Evolutionary conservation across 2,113 vertebrate genomes (phyloP).

Genomic region (Callionymus lyra): DNA sequence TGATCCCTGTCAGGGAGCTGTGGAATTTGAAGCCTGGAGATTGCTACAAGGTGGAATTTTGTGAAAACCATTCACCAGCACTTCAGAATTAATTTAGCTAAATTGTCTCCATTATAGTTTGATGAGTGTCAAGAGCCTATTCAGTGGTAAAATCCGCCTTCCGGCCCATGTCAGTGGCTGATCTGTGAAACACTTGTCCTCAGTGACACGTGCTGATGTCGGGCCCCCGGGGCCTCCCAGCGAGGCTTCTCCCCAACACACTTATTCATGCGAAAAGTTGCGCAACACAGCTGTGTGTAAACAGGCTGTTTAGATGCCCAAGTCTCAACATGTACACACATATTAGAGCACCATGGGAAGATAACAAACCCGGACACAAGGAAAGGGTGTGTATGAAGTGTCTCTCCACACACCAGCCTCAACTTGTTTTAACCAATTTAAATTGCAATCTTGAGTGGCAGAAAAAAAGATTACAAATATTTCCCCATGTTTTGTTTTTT

Average conservation of each 20-base stretch:
- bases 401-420: slow-evolving; percentile 37
- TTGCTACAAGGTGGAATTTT: background rate
- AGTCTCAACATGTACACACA: slow-evolving; percentile 57
- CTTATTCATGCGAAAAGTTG: slow-evolving; percentile 32
- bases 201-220: slow-evolving; percentile 34
- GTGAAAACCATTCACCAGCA: slow-evolving; percentile 8
- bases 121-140: slow-evolving; percentile 1
- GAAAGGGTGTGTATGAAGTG: slow-evolving; percentile 31
- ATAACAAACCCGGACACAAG: slow-evolving; percentile 16
- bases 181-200: slow-evolving; percentile 25
- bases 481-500: background rate
- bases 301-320: slow-evolving; percentile 52
- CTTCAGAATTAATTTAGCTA: slow-evolving; percentile 12
- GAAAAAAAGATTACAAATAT: slow-evolving; percentile 15
- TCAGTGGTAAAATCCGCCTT: slow-evolving; percentile 2
- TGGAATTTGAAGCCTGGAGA: background rate
- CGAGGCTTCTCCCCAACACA: slow-evolving; percentile 9
- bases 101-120: background rate
- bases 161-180: slow-evolving; percentile 9
- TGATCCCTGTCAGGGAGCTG: no score
- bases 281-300: slow-evolving; percentile 54
- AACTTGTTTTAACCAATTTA: slow-evolving; percentile 39
- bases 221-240: slow-evolving; percentile 15
- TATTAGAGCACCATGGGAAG: slow-evolving; percentile 8
- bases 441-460: slow-evolving; percentile 14